These are phyloP conservation scores for Thereva unica DNA, from an alignment of 2,888 invertebrate genomes.

Conservation along the genomic window DNA sequence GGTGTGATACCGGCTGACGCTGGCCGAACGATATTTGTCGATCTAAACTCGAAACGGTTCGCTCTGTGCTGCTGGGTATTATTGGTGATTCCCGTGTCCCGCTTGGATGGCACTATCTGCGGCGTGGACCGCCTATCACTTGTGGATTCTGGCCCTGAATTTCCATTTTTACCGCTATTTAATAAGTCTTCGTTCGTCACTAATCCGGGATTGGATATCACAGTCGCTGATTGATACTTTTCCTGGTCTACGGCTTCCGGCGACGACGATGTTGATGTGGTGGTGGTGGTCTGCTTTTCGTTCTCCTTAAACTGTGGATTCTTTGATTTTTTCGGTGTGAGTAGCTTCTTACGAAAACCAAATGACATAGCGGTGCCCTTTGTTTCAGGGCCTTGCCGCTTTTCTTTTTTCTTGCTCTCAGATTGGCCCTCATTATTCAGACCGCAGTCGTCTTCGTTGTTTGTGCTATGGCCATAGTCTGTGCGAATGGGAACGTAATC, in stretches of 20 bases:
- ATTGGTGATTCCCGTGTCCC: background rate
- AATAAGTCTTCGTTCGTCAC: conserved; percentile 41
- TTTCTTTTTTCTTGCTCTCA: conserved; percentile 51
- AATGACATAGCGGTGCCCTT: conserved; percentile 81
- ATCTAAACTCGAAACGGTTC: conserved; percentile 79
- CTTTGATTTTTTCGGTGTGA: conserved; percentile 57
- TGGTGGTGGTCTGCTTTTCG: conserved; percentile 39
- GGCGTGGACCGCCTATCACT: conserved; percentile 37
- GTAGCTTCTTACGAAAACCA: conserved; percentile 74
- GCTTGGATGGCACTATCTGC: conserved; percentile 12
- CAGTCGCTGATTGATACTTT: conserved; percentile 42
- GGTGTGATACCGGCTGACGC: conserved; percentile 67
- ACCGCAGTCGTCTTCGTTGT: conserved; percentile 40
- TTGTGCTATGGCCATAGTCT: conserved; percentile 5
- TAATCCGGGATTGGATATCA: conserved; percentile 46
- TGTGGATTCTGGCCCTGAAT: conserved; percentile 52
- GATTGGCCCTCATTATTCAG: conserved; percentile 52
- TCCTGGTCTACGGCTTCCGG: conserved; percentile 13
- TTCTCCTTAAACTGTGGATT: conserved; percentile 44
- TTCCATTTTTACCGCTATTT: conserved; percentile 55
- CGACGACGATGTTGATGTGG: too few relatives aligned
- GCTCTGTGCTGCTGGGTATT: conserved; percentile 56
- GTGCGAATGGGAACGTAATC: conserved; percentile 32
- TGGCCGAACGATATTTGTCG: conserved; percentile 58
- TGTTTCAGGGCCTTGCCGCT: conserved; percentile 50